A percentile compares a stretch with the other conserved stretches of the same genome.
These are phyloP conservation scores for Drepana falcataria DNA, from an alignment of 2,888 invertebrate genomes.

Conservation along the genomic window DNA sequence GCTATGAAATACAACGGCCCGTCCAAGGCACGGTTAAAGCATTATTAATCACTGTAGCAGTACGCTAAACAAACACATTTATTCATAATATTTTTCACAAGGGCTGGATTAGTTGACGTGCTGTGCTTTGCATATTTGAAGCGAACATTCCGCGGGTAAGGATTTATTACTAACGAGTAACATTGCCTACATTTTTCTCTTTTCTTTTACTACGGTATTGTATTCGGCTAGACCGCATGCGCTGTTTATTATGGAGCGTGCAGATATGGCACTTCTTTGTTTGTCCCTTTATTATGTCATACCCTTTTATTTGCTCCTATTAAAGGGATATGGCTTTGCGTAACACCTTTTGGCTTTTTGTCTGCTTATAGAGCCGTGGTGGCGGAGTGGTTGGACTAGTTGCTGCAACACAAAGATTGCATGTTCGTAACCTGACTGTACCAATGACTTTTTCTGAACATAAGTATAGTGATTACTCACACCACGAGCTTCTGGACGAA, in stretches of 20 bases:
- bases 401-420: no score
- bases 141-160: neutral
- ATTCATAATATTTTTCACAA: neutral
- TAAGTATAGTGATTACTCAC: no score
- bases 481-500: no score
- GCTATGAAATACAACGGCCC: no score
- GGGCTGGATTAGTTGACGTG: neutral
- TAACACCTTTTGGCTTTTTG: neutral
- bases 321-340: neutral
- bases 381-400: no score
- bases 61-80: conserved; percentile 6
- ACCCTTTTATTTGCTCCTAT: neutral
- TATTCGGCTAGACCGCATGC: neutral
- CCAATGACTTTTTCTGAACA: no score
- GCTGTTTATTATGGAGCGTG: neutral
- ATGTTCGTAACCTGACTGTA: no score
- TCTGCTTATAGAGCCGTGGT: neutral
- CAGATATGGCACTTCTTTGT: neutral
- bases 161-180: neutral
- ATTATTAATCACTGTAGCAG: no score
- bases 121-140: neutral
- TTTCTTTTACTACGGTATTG: neutral
- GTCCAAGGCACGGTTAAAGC: no score
- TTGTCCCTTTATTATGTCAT: neutral
- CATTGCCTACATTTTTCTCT: neutral